Evolutionary conservation across 2,888 invertebrate species (phyloP).

Genomic region (Caenorhabditis wallacei): DNA sequence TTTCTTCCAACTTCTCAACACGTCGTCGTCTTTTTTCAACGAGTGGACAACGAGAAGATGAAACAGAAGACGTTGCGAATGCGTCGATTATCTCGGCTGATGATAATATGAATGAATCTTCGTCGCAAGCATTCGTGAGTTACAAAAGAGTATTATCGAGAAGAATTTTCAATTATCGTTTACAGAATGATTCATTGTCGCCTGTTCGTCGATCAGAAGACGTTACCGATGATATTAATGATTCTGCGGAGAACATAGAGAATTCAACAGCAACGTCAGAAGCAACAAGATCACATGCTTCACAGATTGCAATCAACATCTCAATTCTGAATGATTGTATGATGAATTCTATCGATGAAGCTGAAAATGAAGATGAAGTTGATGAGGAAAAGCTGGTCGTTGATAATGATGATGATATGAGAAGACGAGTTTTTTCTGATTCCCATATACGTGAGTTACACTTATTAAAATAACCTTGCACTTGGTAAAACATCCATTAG

Average conservation of each 20-base stretch:
- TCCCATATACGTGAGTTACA: constrained; percentile 47
- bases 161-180: neutral
- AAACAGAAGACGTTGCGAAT: constrained; percentile 20
- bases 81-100: constrained; percentile 20
- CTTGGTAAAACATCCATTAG: too few relatives aligned
- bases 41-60: constrained; percentile 10
- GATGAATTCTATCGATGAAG: constrained; percentile 62
- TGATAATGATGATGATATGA: neutral
- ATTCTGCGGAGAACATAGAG: constrained; percentile 9
- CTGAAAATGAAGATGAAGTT: constrained; percentile 14
- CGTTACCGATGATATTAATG: constrained; percentile 31
- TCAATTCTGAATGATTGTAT: constrained; percentile 65
- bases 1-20: constrained; percentile 52
- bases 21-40: constrained; percentile 38
- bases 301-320: constrained; percentile 58
- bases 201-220: constrained; percentile 51
- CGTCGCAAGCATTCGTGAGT: constrained; percentile 54
- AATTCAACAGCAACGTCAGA: constrained; percentile 16
- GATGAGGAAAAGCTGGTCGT: constrained; percentile 6
- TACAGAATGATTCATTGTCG: constrained; percentile 62
- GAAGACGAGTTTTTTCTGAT: constrained; percentile 14
- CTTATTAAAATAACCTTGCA: neutral
- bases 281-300: constrained; percentile 49
- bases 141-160: neutral
- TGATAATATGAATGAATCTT: constrained; percentile 40